Evolutionary conservation across 1,140 invertebrate genomes (phyloP).

Genomic region (Drosophila nannoptera): DNA sequence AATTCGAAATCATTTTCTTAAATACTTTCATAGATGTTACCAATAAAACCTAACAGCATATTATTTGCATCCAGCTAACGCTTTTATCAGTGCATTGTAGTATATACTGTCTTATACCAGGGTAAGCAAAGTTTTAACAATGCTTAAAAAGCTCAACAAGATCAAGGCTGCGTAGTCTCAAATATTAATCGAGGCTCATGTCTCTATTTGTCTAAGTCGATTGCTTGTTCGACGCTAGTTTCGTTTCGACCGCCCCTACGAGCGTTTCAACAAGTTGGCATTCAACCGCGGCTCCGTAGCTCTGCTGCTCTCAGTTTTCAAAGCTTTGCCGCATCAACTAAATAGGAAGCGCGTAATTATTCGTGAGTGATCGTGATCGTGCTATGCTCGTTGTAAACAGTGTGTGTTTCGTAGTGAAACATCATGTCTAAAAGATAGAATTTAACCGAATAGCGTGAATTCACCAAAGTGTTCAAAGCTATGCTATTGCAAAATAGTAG

Average conservation of each 20-base stretch:
- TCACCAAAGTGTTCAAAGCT: neutral
- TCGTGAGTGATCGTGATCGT: neutral
- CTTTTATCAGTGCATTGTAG: no score
- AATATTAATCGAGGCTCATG: slow-evolving; percentile 31
- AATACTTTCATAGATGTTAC: no score
- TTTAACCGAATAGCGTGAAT: slow-evolving; percentile 4
- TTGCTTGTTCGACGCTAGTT: slow-evolving; percentile 37
- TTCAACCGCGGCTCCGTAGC: slow-evolving; percentile 22
- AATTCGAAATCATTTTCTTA: no score
- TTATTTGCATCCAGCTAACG: no score
- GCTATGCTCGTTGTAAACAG: slow-evolving; percentile 1
- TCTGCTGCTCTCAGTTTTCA: slow-evolving; percentile 16
- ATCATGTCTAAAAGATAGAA: slow-evolving; percentile 12
- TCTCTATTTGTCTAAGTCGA: slow-evolving; percentile 9
- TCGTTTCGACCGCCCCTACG: slow-evolving; percentile 45
- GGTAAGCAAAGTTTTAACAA: neutral
- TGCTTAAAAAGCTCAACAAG: slow-evolving; percentile 33
- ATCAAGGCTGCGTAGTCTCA: slow-evolving; percentile 29
- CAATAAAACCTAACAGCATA: no score
- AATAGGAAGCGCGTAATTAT: slow-evolving; percentile 52
- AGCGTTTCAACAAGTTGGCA: slow-evolving; percentile 25
- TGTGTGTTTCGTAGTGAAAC: slow-evolving; percentile 11
- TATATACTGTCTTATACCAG: neutral
- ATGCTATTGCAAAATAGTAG: slow-evolving; percentile 4
- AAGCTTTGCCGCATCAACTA: slow-evolving; percentile 33